Percentiles rank a stretch among this genome's conserved stretches.
Evolutionary conservation across 2,113 vertebrate genomes (phyloP).

Genomic region (Rhinolophus ferrumequinum): DNA sequence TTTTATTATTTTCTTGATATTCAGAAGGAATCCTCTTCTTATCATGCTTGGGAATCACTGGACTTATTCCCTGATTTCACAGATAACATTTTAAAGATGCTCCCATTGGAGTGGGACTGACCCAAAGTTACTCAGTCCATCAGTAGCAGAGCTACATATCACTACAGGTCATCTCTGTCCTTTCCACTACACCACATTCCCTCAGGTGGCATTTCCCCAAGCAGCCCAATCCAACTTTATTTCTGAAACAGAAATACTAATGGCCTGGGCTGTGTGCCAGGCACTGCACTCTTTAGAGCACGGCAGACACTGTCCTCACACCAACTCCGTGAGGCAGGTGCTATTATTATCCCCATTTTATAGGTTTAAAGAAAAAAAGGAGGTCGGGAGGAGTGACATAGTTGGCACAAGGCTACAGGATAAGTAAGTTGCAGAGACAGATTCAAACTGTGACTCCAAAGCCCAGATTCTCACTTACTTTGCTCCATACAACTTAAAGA

Average conservation of each 20-base stretch:
- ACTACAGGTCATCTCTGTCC: background rate
- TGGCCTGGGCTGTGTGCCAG: fast-evolving
- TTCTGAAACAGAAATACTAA: background rate
- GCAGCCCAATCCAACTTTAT: background rate
- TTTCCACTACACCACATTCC: fast-evolving
- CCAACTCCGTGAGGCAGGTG: background rate
- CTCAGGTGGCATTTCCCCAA: background rate
- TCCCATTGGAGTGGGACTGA: background rate
- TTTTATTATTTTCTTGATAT: background rate
- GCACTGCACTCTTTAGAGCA: fast-evolving
- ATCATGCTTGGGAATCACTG: background rate
- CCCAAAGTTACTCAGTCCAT: background rate
- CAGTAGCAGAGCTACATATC: background rate
- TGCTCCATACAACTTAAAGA: background rate
- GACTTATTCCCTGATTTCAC: background rate
- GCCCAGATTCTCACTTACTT: background rate
- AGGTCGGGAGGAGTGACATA: background rate
- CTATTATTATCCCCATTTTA: background rate
- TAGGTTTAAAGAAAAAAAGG: background rate
- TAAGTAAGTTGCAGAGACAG: background rate
- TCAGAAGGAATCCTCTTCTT: background rate
- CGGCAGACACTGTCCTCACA: fast-evolving
- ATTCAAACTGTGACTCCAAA: background rate
- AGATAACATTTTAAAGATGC: background rate
- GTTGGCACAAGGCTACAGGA: background rate